Evolutionary conservation across 2,113 vertebrate genomes (phyloP), one percentile per base, ranked within the genome.

Genomic region (Tursiops truncatus): DNA sequence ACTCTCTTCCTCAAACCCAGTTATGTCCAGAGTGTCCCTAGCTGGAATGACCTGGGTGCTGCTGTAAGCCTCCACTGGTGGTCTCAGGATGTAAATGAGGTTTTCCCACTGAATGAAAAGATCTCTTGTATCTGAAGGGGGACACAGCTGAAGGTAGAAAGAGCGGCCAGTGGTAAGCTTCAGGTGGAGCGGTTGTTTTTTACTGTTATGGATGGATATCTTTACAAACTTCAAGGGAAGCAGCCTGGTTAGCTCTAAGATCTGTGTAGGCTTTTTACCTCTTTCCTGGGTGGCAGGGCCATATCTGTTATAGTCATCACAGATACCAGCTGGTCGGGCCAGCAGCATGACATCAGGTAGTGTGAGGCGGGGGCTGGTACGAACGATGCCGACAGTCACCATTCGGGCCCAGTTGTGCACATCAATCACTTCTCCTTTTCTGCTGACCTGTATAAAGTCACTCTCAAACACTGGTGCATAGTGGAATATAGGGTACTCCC

Each of bases 31-130:
- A 21, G 11, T 47, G 4, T 67, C 21, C 17, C 3, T 41, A 38
- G 38, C 11, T 31, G 44, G 63, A 14, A 53, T 38, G 23, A 12
- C 68, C 13, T 3, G 9, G 20, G 21, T 84, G 26, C 60, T 28
- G 0, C 68, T 97, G 31, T 80, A 74, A 38, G 26, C 8, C 2
- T 96, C 65, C 73, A 77, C 63, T 53, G 31, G 33, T 68, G 90
- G 70, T 50, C 60, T 95, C 50, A 95, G 65, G 28, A 80, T 58
- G 60, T 79, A 89, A 95, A 92, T 6, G 5, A 86, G 87, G 20
- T 90, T 85, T 96, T 92, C 74, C 92, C 90, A 94, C 26, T 73
- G 58, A 86, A 56, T 31, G 21, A 92, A 96, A 86, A 95, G 94
- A 65, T 96, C 79, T 58, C 14, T 80, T 70, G 1, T 63, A 20